Evolutionary conservation across 2,113 vertebrate species (phyloP).

Genomic region (Anguilla rostrata): DNA sequence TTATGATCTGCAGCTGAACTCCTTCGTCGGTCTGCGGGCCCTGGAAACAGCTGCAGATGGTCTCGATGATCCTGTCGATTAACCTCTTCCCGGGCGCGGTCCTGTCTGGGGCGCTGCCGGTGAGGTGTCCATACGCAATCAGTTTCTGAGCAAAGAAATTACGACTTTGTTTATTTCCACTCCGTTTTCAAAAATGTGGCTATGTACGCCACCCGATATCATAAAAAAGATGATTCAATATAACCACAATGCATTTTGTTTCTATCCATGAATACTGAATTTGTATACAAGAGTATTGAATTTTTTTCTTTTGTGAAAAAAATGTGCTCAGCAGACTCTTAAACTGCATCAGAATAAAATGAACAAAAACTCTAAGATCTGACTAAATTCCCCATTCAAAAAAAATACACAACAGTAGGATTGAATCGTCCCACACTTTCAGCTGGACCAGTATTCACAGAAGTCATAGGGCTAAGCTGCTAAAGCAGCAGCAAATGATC

Average conservation of each 20-base stretch:
- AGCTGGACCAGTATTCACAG: not conserved
- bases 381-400: not conserved
- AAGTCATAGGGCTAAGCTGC: not conserved
- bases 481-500: not conserved
- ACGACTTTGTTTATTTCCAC: not conserved
- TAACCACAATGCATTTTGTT: not conserved
- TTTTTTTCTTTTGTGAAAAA: not conserved
- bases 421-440: not conserved
- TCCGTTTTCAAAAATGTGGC: not conserved
- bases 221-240: not conserved
- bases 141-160: constrained; percentile 79
- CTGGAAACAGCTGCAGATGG: constrained; percentile 97
- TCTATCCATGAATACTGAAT: not conserved
- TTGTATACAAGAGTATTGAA: not conserved
- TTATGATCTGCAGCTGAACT: constrained; percentile 96
- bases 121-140: constrained; percentile 97
- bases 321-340: not conserved
- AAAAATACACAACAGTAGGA: not conserved
- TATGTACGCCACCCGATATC: not conserved
- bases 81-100: constrained; percentile 96
- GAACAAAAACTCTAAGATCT: not conserved
- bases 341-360: not conserved
- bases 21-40: constrained; percentile 97
- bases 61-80: constrained; percentile 98
- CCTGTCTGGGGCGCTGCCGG: constrained; percentile 94